phyloP scores from a whole-genome alignment of 2,888 invertebrate genomes.

The Andrena bicolor region DNA sequence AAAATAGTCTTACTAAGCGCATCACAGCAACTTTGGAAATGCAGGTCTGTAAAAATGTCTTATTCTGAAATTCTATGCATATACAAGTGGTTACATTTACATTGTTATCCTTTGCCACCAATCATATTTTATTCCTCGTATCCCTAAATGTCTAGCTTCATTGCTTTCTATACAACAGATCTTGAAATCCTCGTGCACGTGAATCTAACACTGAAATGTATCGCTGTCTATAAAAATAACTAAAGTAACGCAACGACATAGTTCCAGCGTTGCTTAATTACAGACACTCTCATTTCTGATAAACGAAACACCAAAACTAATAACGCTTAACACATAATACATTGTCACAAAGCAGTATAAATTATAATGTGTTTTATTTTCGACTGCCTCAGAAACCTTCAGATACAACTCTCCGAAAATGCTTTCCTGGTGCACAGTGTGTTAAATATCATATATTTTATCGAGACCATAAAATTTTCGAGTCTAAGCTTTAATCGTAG shows the following conservation, averaged over 20 bases:
- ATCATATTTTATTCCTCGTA: slow-evolving; percentile 46
- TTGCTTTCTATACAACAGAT: slow-evolving; percentile 49
- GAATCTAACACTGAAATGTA: slow-evolving; percentile 54
- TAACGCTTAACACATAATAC: slow-evolving; percentile 15
- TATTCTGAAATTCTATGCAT: slow-evolving; percentile 67
- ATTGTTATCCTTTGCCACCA: slow-evolving; percentile 48
- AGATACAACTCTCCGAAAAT: slow-evolving; percentile 23
- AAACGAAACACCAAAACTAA: slow-evolving; percentile 29
- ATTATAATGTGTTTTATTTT: slow-evolving; percentile 26
- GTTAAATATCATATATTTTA: slow-evolving; percentile 24
- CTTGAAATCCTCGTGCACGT: slow-evolving; percentile 51
- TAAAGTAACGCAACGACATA: slow-evolving; percentile 19
- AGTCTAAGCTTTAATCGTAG: slow-evolving; percentile 4
- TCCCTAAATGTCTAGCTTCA: slow-evolving; percentile 48
- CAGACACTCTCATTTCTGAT: not conserved
- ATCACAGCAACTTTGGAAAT: slow-evolving; percentile 81
- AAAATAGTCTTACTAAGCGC: slow-evolving; percentile 79
- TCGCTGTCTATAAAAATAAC: slow-evolving; percentile 48
- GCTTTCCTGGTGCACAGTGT: slow-evolving; percentile 33
- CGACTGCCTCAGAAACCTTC: slow-evolving; percentile 9
- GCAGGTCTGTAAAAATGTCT: slow-evolving; percentile 75
- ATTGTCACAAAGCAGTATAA: slow-evolving; percentile 30
- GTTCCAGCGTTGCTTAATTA: not conserved
- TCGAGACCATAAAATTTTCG: slow-evolving; percentile 15
- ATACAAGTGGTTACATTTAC: slow-evolving; percentile 64